Conservation (phyloP, 1,140 invertebrate genomes). For the Heliconius eleuchia region DNA sequence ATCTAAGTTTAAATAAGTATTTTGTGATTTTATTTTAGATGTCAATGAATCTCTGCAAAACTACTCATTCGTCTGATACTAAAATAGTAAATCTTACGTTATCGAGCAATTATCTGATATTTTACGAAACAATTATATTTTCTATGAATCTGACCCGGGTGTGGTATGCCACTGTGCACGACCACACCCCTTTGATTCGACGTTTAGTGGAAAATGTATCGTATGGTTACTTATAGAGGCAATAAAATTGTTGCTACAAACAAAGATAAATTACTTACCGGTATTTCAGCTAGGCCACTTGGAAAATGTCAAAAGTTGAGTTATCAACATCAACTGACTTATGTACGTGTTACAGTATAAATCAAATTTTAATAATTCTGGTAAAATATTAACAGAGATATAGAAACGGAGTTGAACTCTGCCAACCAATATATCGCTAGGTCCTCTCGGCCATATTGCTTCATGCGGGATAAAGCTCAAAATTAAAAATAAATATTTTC, state of each 20-base stretch:
- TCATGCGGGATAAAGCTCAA: no score
- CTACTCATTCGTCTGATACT: no score
- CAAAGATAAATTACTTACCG: conserved; percentile 19
- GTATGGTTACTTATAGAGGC: conserved; percentile 9
- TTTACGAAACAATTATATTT: not conserved
- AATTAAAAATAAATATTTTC: no score
- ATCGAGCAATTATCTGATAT: not conserved
- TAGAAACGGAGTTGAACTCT: no score
- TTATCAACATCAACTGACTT: not conserved
- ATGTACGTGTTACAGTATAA: not conserved
- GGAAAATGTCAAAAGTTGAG: not conserved
- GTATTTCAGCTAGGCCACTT: not conserved
- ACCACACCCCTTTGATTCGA: conserved; percentile 20
- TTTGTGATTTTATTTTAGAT: no score
- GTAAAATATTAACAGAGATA: not conserved
- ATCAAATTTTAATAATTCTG: not conserved
- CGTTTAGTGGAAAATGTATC: conserved; percentile 9
- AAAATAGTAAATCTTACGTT: no score
- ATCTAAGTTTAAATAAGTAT: no score
- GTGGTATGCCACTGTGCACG: conserved; percentile 18
- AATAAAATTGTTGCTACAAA: conserved; percentile 9
- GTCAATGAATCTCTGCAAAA: not conserved
- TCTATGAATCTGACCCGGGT: not conserved
- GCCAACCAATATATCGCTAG: no score
- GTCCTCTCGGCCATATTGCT: no score